phyloP scores from a whole-genome alignment of 2,797 vertebrate species.

The Anomalospiza imberbis region DNA sequence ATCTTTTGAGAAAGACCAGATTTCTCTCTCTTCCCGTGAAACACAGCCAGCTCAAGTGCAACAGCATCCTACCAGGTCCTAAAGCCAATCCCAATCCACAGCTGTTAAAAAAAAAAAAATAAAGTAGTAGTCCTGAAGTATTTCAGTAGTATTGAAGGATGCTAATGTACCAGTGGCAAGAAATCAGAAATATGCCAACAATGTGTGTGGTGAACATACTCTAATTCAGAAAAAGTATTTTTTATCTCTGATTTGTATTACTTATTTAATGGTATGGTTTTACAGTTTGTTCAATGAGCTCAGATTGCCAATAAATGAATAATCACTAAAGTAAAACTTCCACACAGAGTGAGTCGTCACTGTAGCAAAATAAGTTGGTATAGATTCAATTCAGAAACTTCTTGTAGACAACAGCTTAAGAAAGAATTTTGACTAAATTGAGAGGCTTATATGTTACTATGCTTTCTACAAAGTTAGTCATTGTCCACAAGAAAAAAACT shows the following conservation, averaged over 20 bases:
- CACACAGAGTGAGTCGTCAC: background rate
- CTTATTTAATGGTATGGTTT: background rate
- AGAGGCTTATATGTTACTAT: background rate
- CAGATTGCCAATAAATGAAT: background rate
- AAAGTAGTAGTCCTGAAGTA: background rate
- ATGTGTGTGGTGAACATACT: background rate
- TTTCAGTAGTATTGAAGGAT: background rate
- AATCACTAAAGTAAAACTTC: background rate
- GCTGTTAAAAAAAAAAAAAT: background rate
- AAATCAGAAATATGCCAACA: background rate
- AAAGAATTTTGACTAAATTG: background rate
- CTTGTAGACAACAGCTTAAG: background rate
- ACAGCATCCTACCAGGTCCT: background rate
- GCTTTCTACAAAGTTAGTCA: background rate
- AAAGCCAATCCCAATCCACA: background rate
- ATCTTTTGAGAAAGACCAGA: slow-evolving; percentile 56
- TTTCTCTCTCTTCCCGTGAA: background rate
- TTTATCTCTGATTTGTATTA: background rate
- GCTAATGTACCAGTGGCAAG: background rate
- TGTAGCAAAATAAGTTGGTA: background rate
- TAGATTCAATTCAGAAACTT: background rate
- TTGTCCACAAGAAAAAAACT: background rate
- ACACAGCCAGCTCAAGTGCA: background rate
- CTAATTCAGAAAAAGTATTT: background rate
- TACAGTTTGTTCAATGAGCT: background rate